Evolutionary conservation across 2,888 invertebrate genomes (phyloP), one percentile per base, ranked within the genome.

Genomic region (Caenorhabditis sulstoni): DNA sequence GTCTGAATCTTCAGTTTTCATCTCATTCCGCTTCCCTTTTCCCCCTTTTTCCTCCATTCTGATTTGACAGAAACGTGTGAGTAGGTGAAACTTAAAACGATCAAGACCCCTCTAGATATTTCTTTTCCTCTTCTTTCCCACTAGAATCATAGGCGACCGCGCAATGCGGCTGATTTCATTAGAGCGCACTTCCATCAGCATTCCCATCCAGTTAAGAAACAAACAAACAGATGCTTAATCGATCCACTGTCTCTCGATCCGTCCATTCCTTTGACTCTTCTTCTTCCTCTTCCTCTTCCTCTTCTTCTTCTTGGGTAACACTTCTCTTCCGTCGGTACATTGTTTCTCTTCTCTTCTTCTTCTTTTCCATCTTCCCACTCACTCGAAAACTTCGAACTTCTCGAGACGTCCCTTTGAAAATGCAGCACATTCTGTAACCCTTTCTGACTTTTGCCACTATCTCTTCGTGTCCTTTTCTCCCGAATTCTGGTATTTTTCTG

Each of bases 1-100:
- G 89, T 89, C 52, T 89, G 81, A 70, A 39, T 16, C 39, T 8
- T 18, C 29, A 1, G 39, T 23, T 41, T 11, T 14, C 41, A 8
- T 41, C 4, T 22, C 29, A 37, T 45, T 50, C 20, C 16, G n/a
- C 14, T 11, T 44, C 52, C 18, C n/a, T 23, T 59, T 23, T 41
- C 52, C 41, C 44, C 14, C 22, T 35, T 52, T 35, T 35, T 20
- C 37, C 35, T 67, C 67, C 58, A 7, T 67, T 37, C 45, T 65
- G 29, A 55, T 64, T 66, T 53, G 44, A 68, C 55, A 11, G 20
- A 64, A 57, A 71, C 71, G 64, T 62, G 71, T 71, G 49, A 23
- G 71, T 71, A 71, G 71, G 71, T 53, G 50, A 71, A 62, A 57
- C 62, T 64, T 53, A 37, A 59, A 61, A 9, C 44, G 20, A 20